Conservation (phyloP, 2,113 vertebrate species). For the Tursiops truncatus region DNA sequence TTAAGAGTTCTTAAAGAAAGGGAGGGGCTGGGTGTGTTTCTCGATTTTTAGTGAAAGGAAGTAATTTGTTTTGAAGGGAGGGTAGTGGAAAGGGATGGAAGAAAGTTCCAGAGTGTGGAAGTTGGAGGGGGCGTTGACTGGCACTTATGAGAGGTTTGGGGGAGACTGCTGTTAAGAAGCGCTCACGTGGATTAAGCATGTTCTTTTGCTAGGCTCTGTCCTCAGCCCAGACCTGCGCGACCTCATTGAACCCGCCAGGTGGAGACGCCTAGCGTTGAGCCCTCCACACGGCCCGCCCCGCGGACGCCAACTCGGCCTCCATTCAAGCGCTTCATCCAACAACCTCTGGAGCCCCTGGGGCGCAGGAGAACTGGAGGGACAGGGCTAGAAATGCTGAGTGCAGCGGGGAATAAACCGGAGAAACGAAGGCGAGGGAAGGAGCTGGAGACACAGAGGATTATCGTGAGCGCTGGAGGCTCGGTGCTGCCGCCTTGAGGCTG, state of each 20-base stretch:
- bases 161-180: neutral
- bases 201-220: neutral
- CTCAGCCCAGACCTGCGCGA: neutral
- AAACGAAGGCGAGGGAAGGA: no score
- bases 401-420: neutral
- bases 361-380: neutral
- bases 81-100: neutral
- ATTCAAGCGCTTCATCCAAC: no score
- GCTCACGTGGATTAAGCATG: neutral
- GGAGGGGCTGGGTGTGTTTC: neutral
- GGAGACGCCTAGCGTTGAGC: neutral
- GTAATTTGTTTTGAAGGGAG: neutral
- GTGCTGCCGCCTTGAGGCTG: neutral
- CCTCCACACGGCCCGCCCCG: neutral
- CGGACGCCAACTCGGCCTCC: neutral
- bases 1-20: neutral
- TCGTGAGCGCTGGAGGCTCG: neutral
- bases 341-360: neutral
- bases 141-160: no score
- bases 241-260: neutral
- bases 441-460: neutral
- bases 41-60: neutral
- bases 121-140: neutral
- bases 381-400: neutral
- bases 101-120: neutral